phyloP scores from a whole-genome alignment of 1,140 invertebrate species.

The Marisa cornuarietis region DNA sequence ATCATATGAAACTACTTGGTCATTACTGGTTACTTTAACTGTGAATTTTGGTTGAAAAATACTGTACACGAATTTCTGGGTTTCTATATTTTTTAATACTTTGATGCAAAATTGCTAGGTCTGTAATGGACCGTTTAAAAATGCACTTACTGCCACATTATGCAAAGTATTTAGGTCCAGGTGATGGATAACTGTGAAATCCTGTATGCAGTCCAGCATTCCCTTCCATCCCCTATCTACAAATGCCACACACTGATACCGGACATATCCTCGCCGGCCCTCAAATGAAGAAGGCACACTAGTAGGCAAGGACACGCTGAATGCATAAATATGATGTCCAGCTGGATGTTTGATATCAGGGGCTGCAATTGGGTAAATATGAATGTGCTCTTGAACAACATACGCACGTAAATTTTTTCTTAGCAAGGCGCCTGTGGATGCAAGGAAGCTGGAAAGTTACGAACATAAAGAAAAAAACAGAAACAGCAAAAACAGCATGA shows the following conservation, averaged over 20 bases:
- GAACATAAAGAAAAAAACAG: neutral
- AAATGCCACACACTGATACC: slow-evolving; percentile 65
- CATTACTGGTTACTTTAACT: neutral
- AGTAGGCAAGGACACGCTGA: slow-evolving; percentile 63
- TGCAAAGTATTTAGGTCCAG: slow-evolving; percentile 48
- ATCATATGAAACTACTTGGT: neutral
- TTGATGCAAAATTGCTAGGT: no score
- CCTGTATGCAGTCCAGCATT: slow-evolving; percentile 51
- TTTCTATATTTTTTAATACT: no score
- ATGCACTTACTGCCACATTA: slow-evolving; percentile 40
- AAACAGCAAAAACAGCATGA: neutral
- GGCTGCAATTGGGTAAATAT: slow-evolving; percentile 6
- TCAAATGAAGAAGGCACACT: slow-evolving; percentile 68
- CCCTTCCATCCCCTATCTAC: slow-evolving; percentile 65
- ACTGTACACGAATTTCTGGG: no score
- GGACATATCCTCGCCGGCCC: slow-evolving; percentile 65
- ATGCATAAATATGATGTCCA: slow-evolving; percentile 66
- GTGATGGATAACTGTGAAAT: slow-evolving; percentile 62
- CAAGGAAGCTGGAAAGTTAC: neutral
- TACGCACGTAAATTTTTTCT: neutral
- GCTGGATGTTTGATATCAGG: slow-evolving; percentile 43
- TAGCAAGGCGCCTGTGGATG: neutral
- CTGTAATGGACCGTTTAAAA: neutral
- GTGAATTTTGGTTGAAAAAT: neutral
- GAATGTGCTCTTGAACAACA: neutral